Evolutionary conservation across 2,797 vertebrate genomes (phyloP).

Genomic region (Paratrypauchen microcephalus): DNA sequence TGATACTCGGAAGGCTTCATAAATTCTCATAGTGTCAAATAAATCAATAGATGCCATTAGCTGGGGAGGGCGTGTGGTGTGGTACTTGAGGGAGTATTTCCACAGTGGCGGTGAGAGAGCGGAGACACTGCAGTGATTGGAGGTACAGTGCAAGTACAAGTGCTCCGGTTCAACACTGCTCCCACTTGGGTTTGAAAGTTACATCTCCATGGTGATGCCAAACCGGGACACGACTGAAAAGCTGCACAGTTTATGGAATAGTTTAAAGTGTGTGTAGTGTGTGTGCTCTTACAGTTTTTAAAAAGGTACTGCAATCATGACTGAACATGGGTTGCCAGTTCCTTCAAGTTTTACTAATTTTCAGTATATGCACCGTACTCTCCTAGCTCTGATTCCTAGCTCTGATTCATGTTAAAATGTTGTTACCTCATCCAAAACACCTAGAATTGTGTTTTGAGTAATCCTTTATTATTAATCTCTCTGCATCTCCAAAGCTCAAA

Average conservation of each 20-base stretch:
- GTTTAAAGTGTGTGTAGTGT: too few species aligned
- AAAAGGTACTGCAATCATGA: not conserved
- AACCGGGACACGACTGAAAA: conserved; percentile 38
- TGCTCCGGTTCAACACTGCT: conserved; percentile 62
- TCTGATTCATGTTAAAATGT: too few species aligned
- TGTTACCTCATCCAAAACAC: too few species aligned
- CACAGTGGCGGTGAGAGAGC: conserved; percentile 46
- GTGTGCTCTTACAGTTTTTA: not conserved
- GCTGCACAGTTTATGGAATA: conserved; percentile 17
- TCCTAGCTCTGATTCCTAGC: too few species aligned
- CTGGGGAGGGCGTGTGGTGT: conserved; percentile 63
- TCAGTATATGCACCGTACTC: too few species aligned
- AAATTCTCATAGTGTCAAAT: conserved; percentile 77
- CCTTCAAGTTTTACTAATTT: too few species aligned
- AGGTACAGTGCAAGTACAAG: conserved; percentile 62
- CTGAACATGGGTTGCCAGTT: too few species aligned
- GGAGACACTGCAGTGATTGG: conserved; percentile 52
- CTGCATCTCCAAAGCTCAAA: too few species aligned
- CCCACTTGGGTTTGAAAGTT: conserved; percentile 52
- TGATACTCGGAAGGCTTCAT: conserved; percentile 72
- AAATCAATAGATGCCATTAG: conserved; percentile 79
- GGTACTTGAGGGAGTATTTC: conserved; percentile 61
- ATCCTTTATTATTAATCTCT: too few species aligned
- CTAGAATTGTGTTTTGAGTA: too few species aligned
- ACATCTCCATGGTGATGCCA: conserved; percentile 52